Evolutionary conservation across 2,113 vertebrate species (phyloP).

Genomic region (Zosterops pallidus): DNA sequence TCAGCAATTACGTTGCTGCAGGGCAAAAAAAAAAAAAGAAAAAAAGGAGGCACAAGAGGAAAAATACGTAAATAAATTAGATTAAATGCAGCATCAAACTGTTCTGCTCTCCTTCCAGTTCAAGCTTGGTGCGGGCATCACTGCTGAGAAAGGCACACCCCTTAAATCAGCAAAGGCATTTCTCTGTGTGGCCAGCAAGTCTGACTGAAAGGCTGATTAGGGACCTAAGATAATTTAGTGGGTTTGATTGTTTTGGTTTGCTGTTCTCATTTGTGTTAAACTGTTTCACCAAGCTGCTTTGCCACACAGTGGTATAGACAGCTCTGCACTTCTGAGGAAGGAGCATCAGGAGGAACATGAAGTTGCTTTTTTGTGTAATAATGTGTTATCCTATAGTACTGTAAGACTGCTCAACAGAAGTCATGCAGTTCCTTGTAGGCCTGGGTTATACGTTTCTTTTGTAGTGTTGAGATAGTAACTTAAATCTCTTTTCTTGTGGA

Average conservation of each 20-base stretch:
- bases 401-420: neutral
- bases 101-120: neutral
- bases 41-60: neutral
- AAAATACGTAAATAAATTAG: neutral
- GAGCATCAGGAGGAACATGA: neutral
- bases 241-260: neutral
- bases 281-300: neutral
- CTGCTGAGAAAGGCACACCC: neutral
- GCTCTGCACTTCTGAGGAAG: neutral
- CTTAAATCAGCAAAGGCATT: neutral
- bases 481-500: neutral
- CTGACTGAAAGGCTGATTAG: neutral
- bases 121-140: accelerated
- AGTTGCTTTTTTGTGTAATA: neutral
- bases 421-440: neutral
- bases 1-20: neutral
- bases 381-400: neutral
- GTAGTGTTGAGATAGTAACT: neutral
- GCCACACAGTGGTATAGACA: accelerated
- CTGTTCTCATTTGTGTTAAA: neutral
- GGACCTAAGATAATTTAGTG: neutral
- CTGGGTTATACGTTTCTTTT: neutral
- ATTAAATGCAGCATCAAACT: neutral
- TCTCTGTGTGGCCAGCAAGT: neutral
- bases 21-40: neutral